A percentile compares a stretch with the other conserved stretches of the same genome.
Evolutionary conservation across 2,113 vertebrate genomes (phyloP).

Genomic region (Tragulus kanchil): DNA sequence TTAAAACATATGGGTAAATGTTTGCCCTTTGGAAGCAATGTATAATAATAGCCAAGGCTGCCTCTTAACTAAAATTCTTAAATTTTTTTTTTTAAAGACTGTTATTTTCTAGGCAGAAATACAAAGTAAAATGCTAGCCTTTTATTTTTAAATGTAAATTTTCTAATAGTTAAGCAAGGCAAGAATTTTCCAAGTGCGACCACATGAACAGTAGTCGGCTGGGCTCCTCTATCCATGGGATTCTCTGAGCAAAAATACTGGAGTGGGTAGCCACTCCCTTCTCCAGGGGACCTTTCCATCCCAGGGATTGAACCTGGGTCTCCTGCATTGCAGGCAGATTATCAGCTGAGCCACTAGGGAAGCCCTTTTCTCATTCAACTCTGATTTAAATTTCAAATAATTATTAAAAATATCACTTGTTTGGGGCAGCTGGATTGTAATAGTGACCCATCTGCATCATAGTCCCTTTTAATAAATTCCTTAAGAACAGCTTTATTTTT

Average conservation of each 20-base stretch:
- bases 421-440: slow-evolving; percentile 16
- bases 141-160: slow-evolving; percentile 32
- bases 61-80: slow-evolving; percentile 27
- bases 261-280: not conserved
- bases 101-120: slow-evolving; percentile 9
- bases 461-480: slow-evolving; percentile 1
- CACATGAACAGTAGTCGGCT: not conserved
- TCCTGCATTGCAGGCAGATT: not conserved
- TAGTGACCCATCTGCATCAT: not conserved
- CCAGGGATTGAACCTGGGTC: not conserved
- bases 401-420: not conserved
- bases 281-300: not conserved
- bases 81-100: not conserved
- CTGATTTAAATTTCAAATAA: slow-evolving; percentile 37
- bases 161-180: not conserved
- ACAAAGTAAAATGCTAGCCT: slow-evolving; percentile 6
- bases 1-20: not conserved
- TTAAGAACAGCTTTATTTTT: slow-evolving; percentile 2
- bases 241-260: not conserved
- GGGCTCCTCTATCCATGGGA: not conserved
- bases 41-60: not conserved
- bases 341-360: not conserved
- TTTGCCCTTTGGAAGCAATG: not conserved
- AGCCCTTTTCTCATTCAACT: not conserved
- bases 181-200: slow-evolving; percentile 16